A percentile compares a stretch with the other conserved stretches of the same genome.
Evolutionary conservation across 2,888 invertebrate species (phyloP).

Genomic region (Exocentrus adspersus): DNA sequence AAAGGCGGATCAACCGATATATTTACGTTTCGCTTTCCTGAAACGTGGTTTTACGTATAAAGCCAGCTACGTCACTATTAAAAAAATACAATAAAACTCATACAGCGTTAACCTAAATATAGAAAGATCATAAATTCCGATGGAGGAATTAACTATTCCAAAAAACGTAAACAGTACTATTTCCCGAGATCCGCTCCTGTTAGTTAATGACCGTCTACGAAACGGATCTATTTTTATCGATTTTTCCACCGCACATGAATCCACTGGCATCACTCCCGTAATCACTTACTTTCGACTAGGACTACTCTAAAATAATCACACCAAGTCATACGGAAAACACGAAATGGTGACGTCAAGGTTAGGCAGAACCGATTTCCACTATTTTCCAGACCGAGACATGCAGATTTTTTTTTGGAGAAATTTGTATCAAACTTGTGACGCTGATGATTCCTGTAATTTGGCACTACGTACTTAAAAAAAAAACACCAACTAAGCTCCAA

Average conservation of each 20-base stretch:
- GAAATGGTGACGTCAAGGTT: conserved; percentile 38
- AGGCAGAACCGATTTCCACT: conserved; percentile 32
- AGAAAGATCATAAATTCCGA: conserved; percentile 4
- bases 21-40: too few species aligned
- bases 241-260: conserved; percentile 37
- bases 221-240: conserved; percentile 38
- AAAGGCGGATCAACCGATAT: too few species aligned
- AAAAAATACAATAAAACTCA: neutral
- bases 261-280: conserved; percentile 31
- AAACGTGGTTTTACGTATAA: neutral
- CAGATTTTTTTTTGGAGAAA: too few species aligned
- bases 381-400: neutral
- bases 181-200: conserved; percentile 17
- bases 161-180: conserved; percentile 17
- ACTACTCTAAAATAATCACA: conserved; percentile 37
- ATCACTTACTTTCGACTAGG: conserved; percentile 36
- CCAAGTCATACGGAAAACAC: conserved; percentile 31
- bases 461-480: too few species aligned
- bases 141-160: conserved; percentile 4
- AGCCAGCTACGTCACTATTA: neutral
- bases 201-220: conserved; percentile 26
- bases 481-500: too few species aligned
- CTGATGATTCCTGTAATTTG: too few species aligned
- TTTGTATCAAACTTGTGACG: too few species aligned
- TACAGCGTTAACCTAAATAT: neutral